Evolutionary conservation across 2,113 vertebrate genomes (phyloP).

Genomic region (Gymnogyps californianus): DNA sequence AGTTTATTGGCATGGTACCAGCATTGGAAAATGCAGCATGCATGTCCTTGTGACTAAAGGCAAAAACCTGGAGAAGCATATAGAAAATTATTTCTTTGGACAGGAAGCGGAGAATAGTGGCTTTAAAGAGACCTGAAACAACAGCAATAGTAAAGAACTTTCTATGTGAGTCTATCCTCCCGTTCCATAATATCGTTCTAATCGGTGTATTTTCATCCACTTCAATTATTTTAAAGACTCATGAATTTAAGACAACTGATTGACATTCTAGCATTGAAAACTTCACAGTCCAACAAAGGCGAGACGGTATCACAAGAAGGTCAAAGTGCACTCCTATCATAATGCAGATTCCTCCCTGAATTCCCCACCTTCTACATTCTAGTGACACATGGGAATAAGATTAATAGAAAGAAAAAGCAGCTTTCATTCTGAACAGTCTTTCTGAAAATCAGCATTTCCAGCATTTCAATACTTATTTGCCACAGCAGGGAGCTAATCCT

Average conservation of each 20-base stretch:
- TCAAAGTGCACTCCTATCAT: background rate
- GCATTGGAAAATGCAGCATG: constrained; percentile 10
- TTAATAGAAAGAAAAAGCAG: constrained; percentile 32
- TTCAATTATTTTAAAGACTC: background rate
- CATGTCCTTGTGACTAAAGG: constrained; percentile 40
- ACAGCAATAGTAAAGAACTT: background rate
- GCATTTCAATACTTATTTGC: constrained; percentile 54
- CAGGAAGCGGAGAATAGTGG: background rate
- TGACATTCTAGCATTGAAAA: background rate
- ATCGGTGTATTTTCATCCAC: background rate
- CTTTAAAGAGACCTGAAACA: background rate
- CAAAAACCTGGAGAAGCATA: constrained; percentile 27
- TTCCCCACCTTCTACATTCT: constrained; percentile 28
- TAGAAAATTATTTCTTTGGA: constrained; percentile 33
- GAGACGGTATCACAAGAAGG: constrained; percentile 1
- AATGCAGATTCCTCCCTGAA: background rate
- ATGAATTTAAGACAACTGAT: background rate
- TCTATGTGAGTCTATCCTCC: background rate
- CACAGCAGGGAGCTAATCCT: constrained; percentile 54
- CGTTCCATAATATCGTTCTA: background rate
- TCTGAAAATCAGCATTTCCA: constrained; percentile 54
- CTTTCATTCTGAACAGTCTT: constrained; percentile 43
- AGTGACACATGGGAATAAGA: constrained; percentile 36
- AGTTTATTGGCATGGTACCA: constrained; percentile 51
- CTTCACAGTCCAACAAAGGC: background rate